Base-by-base conservation (phyloP, 1,140 invertebrate species). In the Aphaenogaster ashmeadi region DNA sequence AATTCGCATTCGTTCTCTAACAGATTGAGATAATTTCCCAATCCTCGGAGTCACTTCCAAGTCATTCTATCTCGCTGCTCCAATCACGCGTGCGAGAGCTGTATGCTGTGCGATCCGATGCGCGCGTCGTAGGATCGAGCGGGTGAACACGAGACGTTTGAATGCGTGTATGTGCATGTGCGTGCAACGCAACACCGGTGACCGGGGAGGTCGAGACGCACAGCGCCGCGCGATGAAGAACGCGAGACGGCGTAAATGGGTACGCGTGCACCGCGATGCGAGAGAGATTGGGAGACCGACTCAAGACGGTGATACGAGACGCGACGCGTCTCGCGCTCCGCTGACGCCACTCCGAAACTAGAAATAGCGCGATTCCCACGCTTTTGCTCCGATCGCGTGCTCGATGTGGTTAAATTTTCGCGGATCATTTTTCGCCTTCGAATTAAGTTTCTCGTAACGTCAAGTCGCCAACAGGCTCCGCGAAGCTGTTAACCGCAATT, bases 321-420 rank as follows among this genome's bases (percentile, higher is more conserved):
- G 27, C 27, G 27, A 27, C 27, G 27, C 27, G 74, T 44, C 33
- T 54, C 74, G 52, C 67, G 80, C 4, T 50, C n/a, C 64, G 50
- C 21, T 50, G 69, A 75, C 69, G 80, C 56, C 41, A 50, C 41
- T 74, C 8, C 21, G 18, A 15, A 38, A 74, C 54, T 71, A 84
- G 69, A 84, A 84, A 84, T 75, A 84, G 72, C 58, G 60, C 60
- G 38, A 52, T 86, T 86, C 38, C 50, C 50, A 78, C 75, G 72
- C 74, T 78, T 52, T 66, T 6, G 15, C 15, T 47, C 60, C 41
- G 44, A 62, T 47, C 60, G 71, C 83, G 56, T 52, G 83, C n/a
- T 38, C 44, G 44, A 41, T 60, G 47, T 52, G n/a, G 41, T 52
- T 66, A 9, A 60, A 64, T 11, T 64, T 36, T 44, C 18, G 13